Conservation (phyloP, 1,140 invertebrate species). For the Magallana ariakensis region DNA sequence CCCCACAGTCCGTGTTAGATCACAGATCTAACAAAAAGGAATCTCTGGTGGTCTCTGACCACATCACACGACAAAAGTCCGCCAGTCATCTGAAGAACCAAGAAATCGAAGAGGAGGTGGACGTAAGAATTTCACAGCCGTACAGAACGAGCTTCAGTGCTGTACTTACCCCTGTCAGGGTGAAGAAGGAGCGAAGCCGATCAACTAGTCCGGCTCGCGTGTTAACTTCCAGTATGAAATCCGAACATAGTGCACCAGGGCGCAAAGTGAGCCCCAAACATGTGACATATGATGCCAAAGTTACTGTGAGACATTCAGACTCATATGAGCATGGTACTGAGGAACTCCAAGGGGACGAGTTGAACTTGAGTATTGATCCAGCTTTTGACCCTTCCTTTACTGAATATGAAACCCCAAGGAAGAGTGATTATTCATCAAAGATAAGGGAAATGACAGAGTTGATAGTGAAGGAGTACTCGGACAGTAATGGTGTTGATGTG, state of each 20-base stretch:
- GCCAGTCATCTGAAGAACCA: conserved; percentile 47
- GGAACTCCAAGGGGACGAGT: conserved; percentile 52
- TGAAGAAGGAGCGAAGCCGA: conserved; percentile 60
- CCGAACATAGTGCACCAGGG: conserved; percentile 48
- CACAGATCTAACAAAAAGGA: conserved; percentile 54
- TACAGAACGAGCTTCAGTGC: conserved; percentile 73
- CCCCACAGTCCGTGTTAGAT: conserved; percentile 68
- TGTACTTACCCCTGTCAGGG: conserved; percentile 60
- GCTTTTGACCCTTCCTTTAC: conserved; percentile 41
- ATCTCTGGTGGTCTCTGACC: conserved; percentile 56
- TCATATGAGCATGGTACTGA: conserved; percentile 66
- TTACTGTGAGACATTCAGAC: conserved; percentile 70
- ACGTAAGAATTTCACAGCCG: conserved; percentile 68
- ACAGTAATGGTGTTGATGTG: conserved; percentile 35
- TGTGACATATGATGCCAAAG: conserved; percentile 69
- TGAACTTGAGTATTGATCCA: conserved; percentile 31
- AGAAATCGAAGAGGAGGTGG: conserved; percentile 60
- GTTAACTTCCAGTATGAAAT: conserved; percentile 56
- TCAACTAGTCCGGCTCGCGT: conserved; percentile 64
- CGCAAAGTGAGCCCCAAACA: conserved; percentile 65
- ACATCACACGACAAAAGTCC: conserved; percentile 64
- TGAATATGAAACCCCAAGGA: conserved; percentile 21
- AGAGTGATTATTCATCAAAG: conserved; percentile 64
- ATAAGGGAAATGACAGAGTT: conserved; percentile 66
- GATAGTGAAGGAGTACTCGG: conserved; percentile 63